Evolutionary conservation across 2,113 vertebrate genomes (phyloP).

Genomic region (Barnardius zonarius): DNA sequence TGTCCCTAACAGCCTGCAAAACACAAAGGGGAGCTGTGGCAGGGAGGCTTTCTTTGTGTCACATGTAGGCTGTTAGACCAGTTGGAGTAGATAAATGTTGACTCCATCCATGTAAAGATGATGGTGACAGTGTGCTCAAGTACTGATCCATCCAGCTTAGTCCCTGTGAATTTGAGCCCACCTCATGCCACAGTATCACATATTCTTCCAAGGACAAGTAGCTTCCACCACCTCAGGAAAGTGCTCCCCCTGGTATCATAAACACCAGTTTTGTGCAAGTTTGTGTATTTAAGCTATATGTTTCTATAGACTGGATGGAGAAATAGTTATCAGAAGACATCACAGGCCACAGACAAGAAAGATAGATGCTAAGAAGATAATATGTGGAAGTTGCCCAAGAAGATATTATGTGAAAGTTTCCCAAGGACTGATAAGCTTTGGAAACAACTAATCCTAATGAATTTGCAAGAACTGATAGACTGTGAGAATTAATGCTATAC

Average conservation of each 20-base stretch:
- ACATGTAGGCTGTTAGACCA: background rate
- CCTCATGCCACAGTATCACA: background rate
- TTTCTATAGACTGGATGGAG: background rate
- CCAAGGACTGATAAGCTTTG: background rate
- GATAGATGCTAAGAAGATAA: background rate
- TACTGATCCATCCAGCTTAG: background rate
- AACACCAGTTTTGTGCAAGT: background rate
- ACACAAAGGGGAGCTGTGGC: background rate
- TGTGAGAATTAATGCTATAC: background rate
- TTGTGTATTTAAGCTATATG: background rate
- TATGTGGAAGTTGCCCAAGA: background rate
- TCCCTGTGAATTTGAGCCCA: background rate
- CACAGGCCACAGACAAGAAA: background rate
- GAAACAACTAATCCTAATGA: background rate
- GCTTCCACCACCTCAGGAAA: background rate
- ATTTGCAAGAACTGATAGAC: background rate
- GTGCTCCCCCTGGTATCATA: background rate
- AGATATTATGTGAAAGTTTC: background rate
- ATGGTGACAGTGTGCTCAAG: background rate
- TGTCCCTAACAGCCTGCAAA: background rate
- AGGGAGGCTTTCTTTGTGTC: background rate
- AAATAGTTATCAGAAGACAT: background rate
- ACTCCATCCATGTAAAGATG: background rate
- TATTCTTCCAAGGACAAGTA: background rate
- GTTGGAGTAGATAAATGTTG: background rate